phyloP scores from a whole-genome alignment of 2,888 invertebrate genomes.

The Spatulosminthurus flaviceps region DNA sequence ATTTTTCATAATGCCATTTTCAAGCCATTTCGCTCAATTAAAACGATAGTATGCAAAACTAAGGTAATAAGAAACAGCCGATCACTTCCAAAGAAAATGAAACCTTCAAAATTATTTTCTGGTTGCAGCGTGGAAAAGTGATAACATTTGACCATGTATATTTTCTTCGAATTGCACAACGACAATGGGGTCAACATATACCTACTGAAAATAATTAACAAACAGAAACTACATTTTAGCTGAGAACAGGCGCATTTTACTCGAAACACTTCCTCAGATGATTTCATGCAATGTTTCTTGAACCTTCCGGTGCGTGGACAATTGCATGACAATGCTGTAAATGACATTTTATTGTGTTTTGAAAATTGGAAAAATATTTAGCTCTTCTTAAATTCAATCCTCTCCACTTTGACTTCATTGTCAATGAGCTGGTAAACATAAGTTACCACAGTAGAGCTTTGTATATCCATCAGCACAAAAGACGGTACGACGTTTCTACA shows the following conservation, averaged over 20 bases:
- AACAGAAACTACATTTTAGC: not conserved
- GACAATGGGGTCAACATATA: not conserved
- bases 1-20: not conserved
- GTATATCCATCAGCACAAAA: constrained; percentile 99
- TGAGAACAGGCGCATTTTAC: not conserved
- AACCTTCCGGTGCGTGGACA: not conserved
- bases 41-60: not conserved
- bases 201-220: not conserved
- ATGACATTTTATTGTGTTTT: not conserved
- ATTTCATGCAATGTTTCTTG: not conserved
- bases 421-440: constrained; percentile 98
- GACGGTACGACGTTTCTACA: constrained; percentile 91
- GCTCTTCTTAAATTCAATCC: constrained; percentile 93
- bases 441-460: constrained; percentile 95
- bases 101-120: not conserved
- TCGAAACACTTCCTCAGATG: not conserved
- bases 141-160: not conserved
- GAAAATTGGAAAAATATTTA: constrained; percentile 33
- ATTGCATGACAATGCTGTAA: not conserved
- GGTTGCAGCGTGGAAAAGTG: not conserved
- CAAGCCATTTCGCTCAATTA: not conserved
- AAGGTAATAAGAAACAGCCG: not conserved
- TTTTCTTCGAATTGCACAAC: constrained; percentile 6
- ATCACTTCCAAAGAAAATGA: not conserved
- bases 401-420: constrained; percentile 98